Evolutionary conservation across 2,888 invertebrate genomes (phyloP).

Genomic region (Plusia festucae): DNA sequence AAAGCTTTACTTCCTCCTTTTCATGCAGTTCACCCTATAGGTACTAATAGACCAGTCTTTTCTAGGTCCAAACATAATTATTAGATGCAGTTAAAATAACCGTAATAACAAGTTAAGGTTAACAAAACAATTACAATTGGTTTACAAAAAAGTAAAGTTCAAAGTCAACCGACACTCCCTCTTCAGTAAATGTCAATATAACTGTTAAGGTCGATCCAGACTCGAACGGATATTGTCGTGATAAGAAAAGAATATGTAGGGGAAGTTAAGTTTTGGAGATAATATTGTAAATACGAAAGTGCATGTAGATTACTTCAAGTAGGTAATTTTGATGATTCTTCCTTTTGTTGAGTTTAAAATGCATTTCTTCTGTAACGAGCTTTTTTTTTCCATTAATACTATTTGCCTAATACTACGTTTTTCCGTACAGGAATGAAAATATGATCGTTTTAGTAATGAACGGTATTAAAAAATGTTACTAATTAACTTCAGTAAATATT

Average conservation of each 20-base stretch:
- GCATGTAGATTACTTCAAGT: too few relatives aligned
- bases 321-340: too few relatives aligned
- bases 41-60: too few relatives aligned
- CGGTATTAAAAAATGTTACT: background rate
- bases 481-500: background rate
- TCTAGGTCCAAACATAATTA: too few relatives aligned
- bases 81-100: background rate
- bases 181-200: slow-evolving; percentile 55
- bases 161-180: slow-evolving; percentile 62
- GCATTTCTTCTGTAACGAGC: too few relatives aligned
- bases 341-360: too few relatives aligned
- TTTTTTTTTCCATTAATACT: too few relatives aligned
- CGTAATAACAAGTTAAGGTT: slow-evolving; percentile 41
- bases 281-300: background rate
- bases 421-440: background rate
- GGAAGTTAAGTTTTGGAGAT: slow-evolving; percentile 15
- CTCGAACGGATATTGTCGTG: slow-evolving; percentile 21
- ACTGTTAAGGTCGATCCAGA: slow-evolving; percentile 46
- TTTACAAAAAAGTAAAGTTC: slow-evolving; percentile 66
- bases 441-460: background rate
- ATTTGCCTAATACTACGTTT: background rate
- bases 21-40: too few relatives aligned
- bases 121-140: slow-evolving; percentile 54
- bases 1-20: too few relatives aligned
- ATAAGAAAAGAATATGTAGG: slow-evolving; percentile 7